Base-by-base conservation (phyloP, 2,888 invertebrate genomes). In the Epiperipatus broadwayi region DNA sequence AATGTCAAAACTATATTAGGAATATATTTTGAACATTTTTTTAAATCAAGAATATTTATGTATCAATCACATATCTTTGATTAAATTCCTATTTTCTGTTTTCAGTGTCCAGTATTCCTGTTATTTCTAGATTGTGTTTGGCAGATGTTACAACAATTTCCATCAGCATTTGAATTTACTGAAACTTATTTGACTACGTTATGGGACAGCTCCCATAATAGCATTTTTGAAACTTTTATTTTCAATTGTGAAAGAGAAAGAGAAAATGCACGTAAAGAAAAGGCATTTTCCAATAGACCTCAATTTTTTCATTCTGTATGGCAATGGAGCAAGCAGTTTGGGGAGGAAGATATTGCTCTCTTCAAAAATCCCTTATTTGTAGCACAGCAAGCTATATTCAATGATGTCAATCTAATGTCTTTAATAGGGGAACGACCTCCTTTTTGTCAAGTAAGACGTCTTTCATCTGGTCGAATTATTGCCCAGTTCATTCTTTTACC, bases 121-220 rank as follows among this genome's bases (percentile, higher is more conserved):
- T 64, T 93, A 35, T 91, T 83, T 62, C 69, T 95, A 49, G 93
- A 95, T 61, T 83, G 85, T 59, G 75, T 78, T 39, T 87, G 85
- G 81, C 93, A 93, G 64, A 64, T 93, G 37, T 61, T 75, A 48
- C 73, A 75, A 49, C 89, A 91, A 63, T 84, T 75, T 60, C 87
- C 87, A 0, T 68, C 75, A 1, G 72, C 77, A 48, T 89, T 93
- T 63, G 81, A 87, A 62, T 85, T 81, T 64, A 77, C 83, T 14
- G 84, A 87, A 62, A 81, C 80, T 0, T 87, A 85, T 60, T 70
- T 95, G 47, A 83, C 84, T 1, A 76, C 83, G 0, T 57, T 93
- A 19, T 89, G 89, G 85, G 91, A 93, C 60, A 71, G 78, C 21
- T 72, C 76, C 10, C 78, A 83, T 51, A 68, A 84, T 48, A 81